A percentile compares a stretch with the other conserved stretches of the same genome.
Conservation (phyloP, 2,888 invertebrate genomes). For the Drosophila prostipennis region DNA sequence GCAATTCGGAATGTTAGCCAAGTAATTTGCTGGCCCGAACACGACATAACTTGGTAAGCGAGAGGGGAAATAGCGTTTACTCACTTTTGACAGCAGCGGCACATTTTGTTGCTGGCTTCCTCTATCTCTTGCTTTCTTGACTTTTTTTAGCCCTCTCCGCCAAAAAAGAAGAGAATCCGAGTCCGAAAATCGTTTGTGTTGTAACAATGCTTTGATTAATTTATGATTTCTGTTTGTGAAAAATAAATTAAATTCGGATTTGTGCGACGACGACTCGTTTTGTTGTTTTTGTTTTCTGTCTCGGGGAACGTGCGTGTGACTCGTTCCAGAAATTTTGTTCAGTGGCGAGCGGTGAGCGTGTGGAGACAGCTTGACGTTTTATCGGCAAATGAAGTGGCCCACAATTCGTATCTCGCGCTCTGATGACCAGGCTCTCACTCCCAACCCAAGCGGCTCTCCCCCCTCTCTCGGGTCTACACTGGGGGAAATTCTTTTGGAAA, state of each 20-base stretch:
- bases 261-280: conserved; percentile 12
- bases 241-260: conserved; percentile 60
- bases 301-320: conserved; percentile 55
- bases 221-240: conserved; percentile 42
- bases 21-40: conserved; percentile 28
- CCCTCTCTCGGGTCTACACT: conserved; percentile 1
- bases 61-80: conserved; percentile 47
- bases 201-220: conserved; percentile 43
- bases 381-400: conserved; percentile 73
- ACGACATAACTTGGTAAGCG: conserved; percentile 25
- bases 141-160: conserved; percentile 23
- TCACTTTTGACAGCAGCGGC: conserved; percentile 84
- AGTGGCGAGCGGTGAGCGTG: conserved; percentile 43
- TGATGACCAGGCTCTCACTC: conserved; percentile 37
- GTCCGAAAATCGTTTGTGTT: conserved; percentile 19
- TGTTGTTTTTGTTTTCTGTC: conserved; percentile 13
- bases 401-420: conserved; percentile 57
- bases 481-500: no score
- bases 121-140: conserved; percentile 32
- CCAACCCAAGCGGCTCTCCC: conserved; percentile 17
- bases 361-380: conserved; percentile 67
- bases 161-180: conserved; percentile 25
- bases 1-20: conserved; percentile 50
- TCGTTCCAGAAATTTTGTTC: conserved; percentile 55
- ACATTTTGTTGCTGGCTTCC: conserved; percentile 70